Conservation (phyloP, 2,797 vertebrate genomes). For the Peromyscus melanophrys region DNA sequence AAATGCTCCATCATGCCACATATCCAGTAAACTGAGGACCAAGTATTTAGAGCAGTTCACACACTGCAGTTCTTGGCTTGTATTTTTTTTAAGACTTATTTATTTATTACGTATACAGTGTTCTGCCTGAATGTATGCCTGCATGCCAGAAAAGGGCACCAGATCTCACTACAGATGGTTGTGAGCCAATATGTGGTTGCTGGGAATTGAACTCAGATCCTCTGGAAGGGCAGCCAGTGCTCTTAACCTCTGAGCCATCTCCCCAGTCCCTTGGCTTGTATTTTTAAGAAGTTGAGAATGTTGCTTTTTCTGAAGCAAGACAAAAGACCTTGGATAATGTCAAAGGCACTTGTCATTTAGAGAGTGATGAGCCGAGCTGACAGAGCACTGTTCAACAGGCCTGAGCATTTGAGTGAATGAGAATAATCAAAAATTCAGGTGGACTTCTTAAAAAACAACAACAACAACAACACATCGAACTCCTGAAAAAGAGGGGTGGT, state of each 20-base stretch:
- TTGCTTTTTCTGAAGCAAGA: constrained; percentile 50
- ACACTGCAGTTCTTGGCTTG: constrained; percentile 27
- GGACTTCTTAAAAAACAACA: constrained; percentile 70
- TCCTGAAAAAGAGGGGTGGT: constrained; percentile 52
- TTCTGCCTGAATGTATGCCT: too few relatives aligned
- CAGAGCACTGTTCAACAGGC: background rate
- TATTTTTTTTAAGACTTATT: background rate
- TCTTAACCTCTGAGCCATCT: too few relatives aligned
- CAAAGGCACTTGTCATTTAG: constrained; percentile 62
- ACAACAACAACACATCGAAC: background rate
- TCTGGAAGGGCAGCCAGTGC: too few relatives aligned
- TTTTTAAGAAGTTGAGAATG: constrained; percentile 55
- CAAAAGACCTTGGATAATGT: constrained; percentile 64
- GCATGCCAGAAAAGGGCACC: too few relatives aligned
- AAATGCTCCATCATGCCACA: too few relatives aligned
- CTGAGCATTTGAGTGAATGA: constrained; percentile 19
- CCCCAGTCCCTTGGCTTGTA: background rate
- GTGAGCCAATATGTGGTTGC: too few relatives aligned
- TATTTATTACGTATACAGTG: too few relatives aligned
- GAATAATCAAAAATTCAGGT: constrained; percentile 57
- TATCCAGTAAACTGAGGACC: background rate
- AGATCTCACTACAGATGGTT: too few relatives aligned
- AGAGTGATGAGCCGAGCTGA: background rate
- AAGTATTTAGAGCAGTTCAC: constrained; percentile 47
- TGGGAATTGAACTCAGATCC: too few relatives aligned